Percentiles rank a stretch among this genome's conserved stretches.
Conservation (phyloP, 2,888 invertebrate genomes). For the Trypoxylon attenuatum region DNA sequence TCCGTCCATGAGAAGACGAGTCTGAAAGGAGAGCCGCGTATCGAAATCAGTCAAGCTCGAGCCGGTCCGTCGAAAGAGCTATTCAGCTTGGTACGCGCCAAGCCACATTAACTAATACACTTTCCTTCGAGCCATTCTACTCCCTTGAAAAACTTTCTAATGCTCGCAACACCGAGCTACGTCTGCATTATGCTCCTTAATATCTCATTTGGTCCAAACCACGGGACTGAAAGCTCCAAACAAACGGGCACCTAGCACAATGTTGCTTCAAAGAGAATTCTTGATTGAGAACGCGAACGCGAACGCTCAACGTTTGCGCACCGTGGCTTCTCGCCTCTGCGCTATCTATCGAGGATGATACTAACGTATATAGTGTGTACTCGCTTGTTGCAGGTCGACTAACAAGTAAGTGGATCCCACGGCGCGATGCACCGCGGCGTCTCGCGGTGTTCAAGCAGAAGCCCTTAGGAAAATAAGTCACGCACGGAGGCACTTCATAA, state of each 20-base stretch:
- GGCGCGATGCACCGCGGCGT: constrained; percentile 1
- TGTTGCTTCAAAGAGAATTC: constrained; percentile 2
- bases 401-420: not conserved
- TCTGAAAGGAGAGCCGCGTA: constrained; percentile 23
- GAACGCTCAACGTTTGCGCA: no score
- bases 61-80: constrained; percentile 3
- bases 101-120: not conserved
- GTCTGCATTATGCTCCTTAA: constrained; percentile 9
- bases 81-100: not conserved
- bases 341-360: no score
- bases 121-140: not conserved
- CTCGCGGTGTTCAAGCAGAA: constrained; percentile 17
- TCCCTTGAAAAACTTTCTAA: constrained; percentile 12
- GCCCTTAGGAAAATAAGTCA: constrained; percentile 45
- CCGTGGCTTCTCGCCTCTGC: no score
- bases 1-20: constrained; percentile 32
- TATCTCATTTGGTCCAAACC: no score
- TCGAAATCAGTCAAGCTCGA: constrained; percentile 35
- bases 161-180: not conserved
- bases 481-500: constrained; percentile 41
- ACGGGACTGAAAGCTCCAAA: no score
- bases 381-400: no score
- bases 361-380: no score
- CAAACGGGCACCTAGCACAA: constrained; percentile 2
- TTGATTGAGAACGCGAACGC: constrained; percentile 4